Percentiles rank a stretch among this genome's conserved stretches.
These are phyloP conservation scores for Eristalis pertinax DNA, from an alignment of 2,888 invertebrate species.

Conservation along the genomic window DNA sequence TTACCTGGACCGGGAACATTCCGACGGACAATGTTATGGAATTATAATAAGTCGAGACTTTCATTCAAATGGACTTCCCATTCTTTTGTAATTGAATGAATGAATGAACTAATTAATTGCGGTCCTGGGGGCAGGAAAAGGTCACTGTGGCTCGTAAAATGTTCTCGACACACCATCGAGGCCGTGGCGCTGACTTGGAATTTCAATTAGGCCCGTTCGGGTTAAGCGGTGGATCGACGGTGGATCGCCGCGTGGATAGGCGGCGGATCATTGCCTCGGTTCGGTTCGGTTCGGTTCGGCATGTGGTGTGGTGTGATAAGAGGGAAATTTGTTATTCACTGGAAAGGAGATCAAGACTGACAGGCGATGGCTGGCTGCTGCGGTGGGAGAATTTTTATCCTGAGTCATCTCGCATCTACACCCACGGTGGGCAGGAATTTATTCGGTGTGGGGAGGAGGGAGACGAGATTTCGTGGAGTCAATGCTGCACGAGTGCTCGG, in stretches of 20 bases:
- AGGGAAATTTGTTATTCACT: constrained; percentile 38
- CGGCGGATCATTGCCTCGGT: too few relatives aligned
- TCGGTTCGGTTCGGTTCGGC: neutral
- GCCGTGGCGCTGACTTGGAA: constrained; percentile 50
- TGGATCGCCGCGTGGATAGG: too few relatives aligned
- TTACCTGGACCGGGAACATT: constrained; percentile 56
- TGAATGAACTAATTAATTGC: constrained; percentile 70
- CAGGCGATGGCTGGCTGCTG: neutral
- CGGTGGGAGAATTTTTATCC: neutral
- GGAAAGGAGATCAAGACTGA: constrained; percentile 15
- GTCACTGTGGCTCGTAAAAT: constrained; percentile 17
- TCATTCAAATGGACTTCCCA: constrained; percentile 60
- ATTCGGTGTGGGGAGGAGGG: neutral
- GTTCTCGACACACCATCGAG: neutral
- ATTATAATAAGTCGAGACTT: constrained; percentile 63
- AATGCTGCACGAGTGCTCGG: too few relatives aligned
- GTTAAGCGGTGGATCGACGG: neutral
- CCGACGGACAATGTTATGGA: constrained; percentile 48
- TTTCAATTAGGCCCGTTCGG: constrained; percentile 45
- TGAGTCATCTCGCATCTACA: neutral
- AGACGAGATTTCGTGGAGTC: too few relatives aligned
- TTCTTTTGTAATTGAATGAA: constrained; percentile 67
- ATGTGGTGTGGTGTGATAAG: constrained; percentile 5
- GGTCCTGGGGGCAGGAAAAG: constrained; percentile 41
- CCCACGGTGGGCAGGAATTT: neutral